These are phyloP conservation scores for Pelosia muscerda DNA, from an alignment of 2,888 invertebrate species.

Conservation along the genomic window DNA sequence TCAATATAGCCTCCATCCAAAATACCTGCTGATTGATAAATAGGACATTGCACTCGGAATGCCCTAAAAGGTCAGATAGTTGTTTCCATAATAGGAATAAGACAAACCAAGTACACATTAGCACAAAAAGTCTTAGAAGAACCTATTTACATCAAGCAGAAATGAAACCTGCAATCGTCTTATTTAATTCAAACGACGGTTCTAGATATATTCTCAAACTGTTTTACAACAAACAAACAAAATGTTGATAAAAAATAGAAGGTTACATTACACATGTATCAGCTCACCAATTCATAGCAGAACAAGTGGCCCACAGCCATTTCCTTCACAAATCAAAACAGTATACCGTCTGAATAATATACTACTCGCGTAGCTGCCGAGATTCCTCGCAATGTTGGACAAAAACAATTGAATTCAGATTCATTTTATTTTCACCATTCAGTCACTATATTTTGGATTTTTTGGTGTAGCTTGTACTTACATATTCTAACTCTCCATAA, in stretches of 20 bases:
- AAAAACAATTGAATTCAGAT: neutral
- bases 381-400: neutral
- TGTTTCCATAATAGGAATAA: no score
- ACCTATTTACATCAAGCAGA: no score
- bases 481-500: no score
- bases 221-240: neutral
- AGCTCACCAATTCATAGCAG: slow-evolving; percentile 12
- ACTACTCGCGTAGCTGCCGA: slow-evolving; percentile 4
- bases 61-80: no score
- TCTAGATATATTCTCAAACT: slow-evolving; percentile 1
- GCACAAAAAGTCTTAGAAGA: no score
- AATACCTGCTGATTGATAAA: no score
- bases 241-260: slow-evolving; percentile 24
- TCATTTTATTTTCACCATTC: neutral
- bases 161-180: no score
- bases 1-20: no score
- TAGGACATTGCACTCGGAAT: no score
- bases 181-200: no score
- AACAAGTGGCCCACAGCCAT: neutral
- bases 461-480: neutral
- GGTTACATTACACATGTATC: slow-evolving; percentile 42
- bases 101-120: no score
- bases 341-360: slow-evolving; percentile 41
- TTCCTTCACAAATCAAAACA: slow-evolving; percentile 46
- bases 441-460: neutral